Evolutionary conservation across 1,140 invertebrate species (phyloP).

Genomic region (Neodiprion lecontei): DNA sequence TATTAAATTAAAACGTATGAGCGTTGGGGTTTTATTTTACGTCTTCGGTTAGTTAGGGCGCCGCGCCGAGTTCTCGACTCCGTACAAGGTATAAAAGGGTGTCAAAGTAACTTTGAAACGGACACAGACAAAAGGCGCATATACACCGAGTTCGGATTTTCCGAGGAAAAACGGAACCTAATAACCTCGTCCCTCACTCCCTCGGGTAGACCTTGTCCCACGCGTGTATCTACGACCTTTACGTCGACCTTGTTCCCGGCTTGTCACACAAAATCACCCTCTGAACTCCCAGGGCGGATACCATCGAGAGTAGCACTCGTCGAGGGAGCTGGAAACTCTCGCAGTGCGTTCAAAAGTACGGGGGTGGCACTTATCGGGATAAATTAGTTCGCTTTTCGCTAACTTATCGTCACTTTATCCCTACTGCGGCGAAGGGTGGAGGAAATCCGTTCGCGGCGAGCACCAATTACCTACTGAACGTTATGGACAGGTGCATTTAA

Average conservation of each 20-base stretch:
- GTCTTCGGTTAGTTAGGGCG: no score
- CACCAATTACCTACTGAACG: neutral
- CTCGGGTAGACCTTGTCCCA: neutral
- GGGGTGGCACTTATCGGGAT: no score
- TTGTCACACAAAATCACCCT: neutral
- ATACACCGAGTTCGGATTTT: neutral
- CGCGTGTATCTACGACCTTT: no score
- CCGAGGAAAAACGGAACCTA: neutral
- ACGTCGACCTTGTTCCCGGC: no score
- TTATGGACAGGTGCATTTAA: neutral
- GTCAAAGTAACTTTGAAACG: neutral
- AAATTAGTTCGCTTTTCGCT: no score
- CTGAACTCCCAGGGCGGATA: neutral
- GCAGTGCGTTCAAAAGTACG: no score
- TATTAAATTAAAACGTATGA: no score
- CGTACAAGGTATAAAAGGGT: neutral
- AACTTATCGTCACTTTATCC: no score
- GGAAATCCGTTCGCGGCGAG: neutral
- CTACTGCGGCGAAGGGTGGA: no score
- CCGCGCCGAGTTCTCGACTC: neutral
- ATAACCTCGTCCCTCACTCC: neutral
- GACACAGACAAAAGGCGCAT: neutral
- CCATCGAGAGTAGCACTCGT: no score
- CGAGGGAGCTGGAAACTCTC: no score
- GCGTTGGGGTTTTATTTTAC: no score